These are phyloP conservation scores for Uria lomvia DNA, from an alignment of 2,113 vertebrate genomes.

Conservation along the genomic window DNA sequence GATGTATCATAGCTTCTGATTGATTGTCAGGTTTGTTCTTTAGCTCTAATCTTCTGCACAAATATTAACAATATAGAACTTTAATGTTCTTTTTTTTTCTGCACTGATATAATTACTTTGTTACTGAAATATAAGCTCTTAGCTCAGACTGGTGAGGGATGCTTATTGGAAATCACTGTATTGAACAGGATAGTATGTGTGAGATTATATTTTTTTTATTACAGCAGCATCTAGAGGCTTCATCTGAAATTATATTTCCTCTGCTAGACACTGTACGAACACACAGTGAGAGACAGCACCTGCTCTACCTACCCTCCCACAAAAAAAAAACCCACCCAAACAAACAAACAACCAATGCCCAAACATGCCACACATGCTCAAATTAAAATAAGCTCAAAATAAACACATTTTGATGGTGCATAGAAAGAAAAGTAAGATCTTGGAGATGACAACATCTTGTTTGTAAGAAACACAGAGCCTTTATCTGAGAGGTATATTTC, in stretches of 20 bases:
- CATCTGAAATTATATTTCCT: constrained; percentile 11
- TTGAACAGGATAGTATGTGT: background rate
- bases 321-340: background rate
- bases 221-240: constrained; percentile 60
- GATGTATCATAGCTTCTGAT: background rate
- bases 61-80: background rate
- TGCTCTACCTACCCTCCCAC: background rate
- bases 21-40: background rate
- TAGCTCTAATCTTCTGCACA: background rate
- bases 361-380: background rate
- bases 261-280: background rate
- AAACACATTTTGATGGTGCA: background rate
- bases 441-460: background rate
- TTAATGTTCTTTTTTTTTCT: background rate
- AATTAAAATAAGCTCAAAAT: background rate
- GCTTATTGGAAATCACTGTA: background rate
- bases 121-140: background rate
- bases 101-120: background rate
- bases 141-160: background rate
- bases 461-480: background rate
- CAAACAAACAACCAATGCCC: background rate
- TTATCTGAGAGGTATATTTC: background rate
- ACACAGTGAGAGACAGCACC: background rate
- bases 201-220: constrained; percentile 12
- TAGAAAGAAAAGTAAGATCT: background rate